Conservation (phyloP, 2,888 invertebrate genomes). For the Heteropelma amictum region DNA sequence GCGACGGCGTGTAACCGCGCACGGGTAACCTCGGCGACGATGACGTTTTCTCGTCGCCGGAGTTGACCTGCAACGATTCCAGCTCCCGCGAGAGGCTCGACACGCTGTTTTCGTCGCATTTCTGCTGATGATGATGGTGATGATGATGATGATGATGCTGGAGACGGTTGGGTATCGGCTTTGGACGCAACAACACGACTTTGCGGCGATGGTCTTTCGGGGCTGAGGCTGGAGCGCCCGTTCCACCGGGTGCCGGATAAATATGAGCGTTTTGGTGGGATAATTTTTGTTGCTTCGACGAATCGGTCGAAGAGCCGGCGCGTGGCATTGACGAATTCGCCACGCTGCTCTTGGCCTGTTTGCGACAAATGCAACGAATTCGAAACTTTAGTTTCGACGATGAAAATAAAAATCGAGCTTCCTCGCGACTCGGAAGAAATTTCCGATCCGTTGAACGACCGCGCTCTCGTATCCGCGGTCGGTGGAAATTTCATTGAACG, state of each 20-base stretch:
- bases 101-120: constrained; percentile 68
- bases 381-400: not conserved
- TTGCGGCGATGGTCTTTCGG: constrained; percentile 78
- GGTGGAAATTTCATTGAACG: no score
- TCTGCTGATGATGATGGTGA: constrained; percentile 65
- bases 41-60: constrained; percentile 72
- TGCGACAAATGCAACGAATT: not conserved
- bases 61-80: constrained; percentile 75
- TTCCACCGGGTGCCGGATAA: constrained; percentile 51
- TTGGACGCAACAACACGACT: constrained; percentile 78
- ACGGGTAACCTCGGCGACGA: constrained; percentile 81
- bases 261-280: constrained; percentile 53
- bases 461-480: no score
- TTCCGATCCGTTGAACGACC: no score
- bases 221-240: constrained; percentile 33
- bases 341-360: constrained; percentile 63
- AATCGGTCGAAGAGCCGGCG: constrained; percentile 71
- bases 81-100: constrained; percentile 74
- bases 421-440: no score
- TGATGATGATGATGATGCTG: constrained; percentile 71
- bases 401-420: no score
- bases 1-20: constrained; percentile 88
- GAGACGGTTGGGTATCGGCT: constrained; percentile 81
- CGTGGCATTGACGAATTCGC: constrained; percentile 62
- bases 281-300: constrained; percentile 65